Evolutionary conservation across 2,113 vertebrate genomes (phyloP).

Genomic region (Mesembrinibis cayennensis): DNA sequence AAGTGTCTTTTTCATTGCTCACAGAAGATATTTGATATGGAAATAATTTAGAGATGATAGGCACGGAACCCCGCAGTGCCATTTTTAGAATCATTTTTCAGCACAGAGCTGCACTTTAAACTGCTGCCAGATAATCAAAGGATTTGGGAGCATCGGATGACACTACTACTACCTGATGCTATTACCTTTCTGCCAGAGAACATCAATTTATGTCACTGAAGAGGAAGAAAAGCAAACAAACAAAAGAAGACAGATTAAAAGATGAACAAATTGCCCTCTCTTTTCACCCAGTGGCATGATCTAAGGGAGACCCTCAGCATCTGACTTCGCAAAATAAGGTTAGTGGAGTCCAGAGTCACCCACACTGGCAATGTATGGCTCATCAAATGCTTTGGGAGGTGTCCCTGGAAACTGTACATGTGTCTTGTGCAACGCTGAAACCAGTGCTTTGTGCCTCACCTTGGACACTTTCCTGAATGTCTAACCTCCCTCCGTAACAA

Average conservation of each 20-base stretch:
- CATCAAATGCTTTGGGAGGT: background rate
- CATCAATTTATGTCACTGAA: background rate
- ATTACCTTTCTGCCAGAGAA: background rate
- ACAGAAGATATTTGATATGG: background rate
- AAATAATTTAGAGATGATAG: constrained; percentile 37
- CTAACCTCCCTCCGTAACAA: background rate
- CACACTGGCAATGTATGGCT: background rate
- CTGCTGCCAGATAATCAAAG: background rate
- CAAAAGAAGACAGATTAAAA: background rate
- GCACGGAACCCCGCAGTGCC: background rate
- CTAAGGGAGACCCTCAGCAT: background rate
- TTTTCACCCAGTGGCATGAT: constrained; percentile 8
- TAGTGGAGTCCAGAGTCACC: background rate
- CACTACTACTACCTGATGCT: background rate
- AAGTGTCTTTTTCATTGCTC: background rate
- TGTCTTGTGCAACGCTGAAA: background rate
- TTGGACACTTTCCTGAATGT: background rate
- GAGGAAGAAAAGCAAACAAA: background rate
- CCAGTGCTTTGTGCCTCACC: background rate
- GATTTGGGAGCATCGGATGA: background rate
- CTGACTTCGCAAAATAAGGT: background rate
- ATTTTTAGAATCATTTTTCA: background rate
- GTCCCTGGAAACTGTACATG: background rate
- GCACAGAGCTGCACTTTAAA: background rate
- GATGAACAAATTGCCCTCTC: background rate